Conservation (phyloP, 1,140 invertebrate species). For the Euschistus heros region DNA sequence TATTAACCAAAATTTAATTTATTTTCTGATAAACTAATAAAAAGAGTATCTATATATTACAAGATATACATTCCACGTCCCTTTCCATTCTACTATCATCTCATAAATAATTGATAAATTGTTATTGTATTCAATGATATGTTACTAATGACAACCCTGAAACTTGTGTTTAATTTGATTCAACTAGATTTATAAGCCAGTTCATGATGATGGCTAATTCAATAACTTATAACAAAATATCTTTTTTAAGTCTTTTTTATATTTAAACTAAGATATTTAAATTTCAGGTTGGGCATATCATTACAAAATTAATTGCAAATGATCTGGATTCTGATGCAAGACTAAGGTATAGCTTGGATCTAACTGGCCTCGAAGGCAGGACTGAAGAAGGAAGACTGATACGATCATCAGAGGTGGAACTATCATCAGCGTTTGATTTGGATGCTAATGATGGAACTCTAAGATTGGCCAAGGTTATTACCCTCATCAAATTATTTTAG, state of each 20-base stretch:
- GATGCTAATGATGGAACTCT: constrained; percentile 55
- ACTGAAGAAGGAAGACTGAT: constrained; percentile 68
- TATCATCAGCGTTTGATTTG: constrained; percentile 56
- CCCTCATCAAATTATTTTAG: background rate
- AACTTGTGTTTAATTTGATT: no score
- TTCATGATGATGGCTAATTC: background rate
- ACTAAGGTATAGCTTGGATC: constrained; percentile 61
- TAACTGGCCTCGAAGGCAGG: constrained; percentile 55
- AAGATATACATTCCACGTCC: no score
- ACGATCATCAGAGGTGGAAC: constrained; percentile 59
- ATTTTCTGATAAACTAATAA: no score
- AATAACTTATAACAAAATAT: background rate
- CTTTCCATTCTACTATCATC: no score
- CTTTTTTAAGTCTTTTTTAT: background rate
- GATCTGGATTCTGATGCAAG: constrained; percentile 69
- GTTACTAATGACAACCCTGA: no score
- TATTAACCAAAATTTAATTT: no score
- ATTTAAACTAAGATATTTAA: background rate
- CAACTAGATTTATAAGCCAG: no score
- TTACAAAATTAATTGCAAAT: constrained; percentile 56
- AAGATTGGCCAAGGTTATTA: constrained; percentile 6
- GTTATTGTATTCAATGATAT: no score
- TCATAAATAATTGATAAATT: no score
- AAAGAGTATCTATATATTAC: no score
- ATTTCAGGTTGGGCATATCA: constrained; percentile 52